Percentiles rank a stretch among this genome's conserved stretches.
These are phyloP conservation scores for Hesperophylax magnus DNA, from an alignment of 1,140 invertebrate species.

Conservation along the genomic window DNA sequence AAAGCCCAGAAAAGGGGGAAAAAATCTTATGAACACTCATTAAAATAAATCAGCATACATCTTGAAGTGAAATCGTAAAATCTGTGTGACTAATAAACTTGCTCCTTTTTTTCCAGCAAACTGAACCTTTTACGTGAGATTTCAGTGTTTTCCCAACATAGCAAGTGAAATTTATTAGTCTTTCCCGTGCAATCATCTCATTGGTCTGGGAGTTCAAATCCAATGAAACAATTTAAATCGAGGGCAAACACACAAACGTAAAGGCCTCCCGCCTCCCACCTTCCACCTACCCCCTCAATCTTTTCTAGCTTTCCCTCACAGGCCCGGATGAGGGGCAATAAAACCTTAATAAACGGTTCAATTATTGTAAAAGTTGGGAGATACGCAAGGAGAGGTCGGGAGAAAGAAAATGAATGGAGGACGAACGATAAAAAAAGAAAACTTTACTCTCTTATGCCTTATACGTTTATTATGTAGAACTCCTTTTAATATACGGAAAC, in stretches of 20 bases:
- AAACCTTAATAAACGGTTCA: conserved; percentile 58
- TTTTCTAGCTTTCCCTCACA: no score
- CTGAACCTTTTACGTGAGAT: conserved; percentile 2
- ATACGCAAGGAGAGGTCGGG: conserved; percentile 7
- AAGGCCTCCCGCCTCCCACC: conserved; percentile 4
- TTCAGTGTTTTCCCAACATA: conserved; percentile 1
- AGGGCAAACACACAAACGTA: conserved; percentile 43
- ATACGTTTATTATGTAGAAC: conserved; percentile 35
- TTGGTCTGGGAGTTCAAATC: conserved; percentile 42
- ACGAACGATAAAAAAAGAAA: conserved; percentile 42
- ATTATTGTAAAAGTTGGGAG: conserved; percentile 57
- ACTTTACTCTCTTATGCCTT: conserved; percentile 11
- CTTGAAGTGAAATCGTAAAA: background rate
- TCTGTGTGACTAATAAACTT: background rate
- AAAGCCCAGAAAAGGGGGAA: background rate
- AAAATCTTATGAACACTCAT: background rate
- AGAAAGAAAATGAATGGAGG: background rate
- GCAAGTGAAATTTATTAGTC: conserved; percentile 30
- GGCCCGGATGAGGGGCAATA: conserved; percentile 49
- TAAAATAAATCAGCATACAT: background rate
- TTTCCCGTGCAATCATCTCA: conserved; percentile 25
- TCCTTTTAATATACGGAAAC: conserved; percentile 53
- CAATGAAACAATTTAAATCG: conserved; percentile 56
- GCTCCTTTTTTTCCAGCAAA: background rate
- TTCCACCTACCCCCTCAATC: no score